Evolutionary conservation across 2,113 vertebrate species (phyloP), one percentile per base, ranked within the genome.

Genomic region (Blennius ocellaris): DNA sequence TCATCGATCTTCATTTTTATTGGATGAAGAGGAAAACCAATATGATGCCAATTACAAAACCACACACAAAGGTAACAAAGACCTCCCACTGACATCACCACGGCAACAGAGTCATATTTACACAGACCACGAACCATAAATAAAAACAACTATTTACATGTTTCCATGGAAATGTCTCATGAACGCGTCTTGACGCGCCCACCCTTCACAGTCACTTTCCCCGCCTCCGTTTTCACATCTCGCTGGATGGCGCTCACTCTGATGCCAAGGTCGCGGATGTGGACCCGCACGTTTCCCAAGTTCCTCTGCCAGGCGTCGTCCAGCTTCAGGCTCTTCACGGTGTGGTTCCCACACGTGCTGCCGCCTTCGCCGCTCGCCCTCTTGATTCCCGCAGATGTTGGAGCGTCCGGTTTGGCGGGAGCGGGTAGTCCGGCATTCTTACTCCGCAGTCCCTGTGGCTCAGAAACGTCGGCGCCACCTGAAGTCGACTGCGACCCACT

Each of bases 251-350:
- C 4, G 0, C 16, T 53, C 0, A 82, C 15, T 2, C 65, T 80
- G 12, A 76, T 8, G 1, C 83, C 78, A 45, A 90, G 10, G 44
- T 90, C 88, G 10, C 85, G 76, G 76, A 90, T 81, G 74, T 87
- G 78, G 39, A 86, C 85, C 65, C 81, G 39, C 49, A 90, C 76
- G 1, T 73, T 82, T 4, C 69, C 69, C 21, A 82, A 6, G 60
- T 61, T 85, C 71, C 76, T 73, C n/a, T 69, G 78, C 83, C 83
- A 90, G 52, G 81, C 70, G 0, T 83, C 16, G 14, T 87, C 80
- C 65, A 75, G 16, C 62, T 81, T 87, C 2, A 66, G 15, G 11
- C 17, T 60, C 55, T 85, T 85, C 2, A 17, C 56, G 10, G 21
- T 30, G 21, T 30, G 21, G 21, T 30, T 30, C 21, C 21, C 21